These are phyloP conservation scores for Mythimna pallens DNA, from an alignment of 2,888 invertebrate species.

Conservation along the genomic window DNA sequence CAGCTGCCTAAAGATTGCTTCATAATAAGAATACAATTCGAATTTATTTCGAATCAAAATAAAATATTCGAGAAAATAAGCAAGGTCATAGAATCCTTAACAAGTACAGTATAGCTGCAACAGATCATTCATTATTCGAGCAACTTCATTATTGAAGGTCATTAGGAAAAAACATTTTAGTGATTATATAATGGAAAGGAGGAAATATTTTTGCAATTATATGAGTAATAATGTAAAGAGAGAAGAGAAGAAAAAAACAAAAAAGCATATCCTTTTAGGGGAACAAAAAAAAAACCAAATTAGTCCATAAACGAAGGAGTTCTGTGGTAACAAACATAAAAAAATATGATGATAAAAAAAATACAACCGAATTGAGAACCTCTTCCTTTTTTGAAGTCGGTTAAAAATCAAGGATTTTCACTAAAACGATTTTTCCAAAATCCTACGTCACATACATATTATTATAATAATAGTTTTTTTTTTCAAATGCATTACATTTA, in stretches of 20 bases:
- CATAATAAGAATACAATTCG: conserved; percentile 7
- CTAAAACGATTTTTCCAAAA: not conserved
- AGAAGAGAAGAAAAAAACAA: too few relatives aligned
- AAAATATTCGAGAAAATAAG: conserved; percentile 9
- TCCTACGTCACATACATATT: not conserved
- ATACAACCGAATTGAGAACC: too few relatives aligned
- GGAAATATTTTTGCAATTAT: not conserved
- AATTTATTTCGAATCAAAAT: conserved; percentile 3
- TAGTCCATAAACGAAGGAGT: too few relatives aligned
- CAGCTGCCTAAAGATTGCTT: conserved; percentile 12
- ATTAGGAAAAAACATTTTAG: not conserved
- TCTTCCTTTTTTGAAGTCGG: too few relatives aligned
- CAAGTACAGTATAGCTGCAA: conserved; percentile 6
- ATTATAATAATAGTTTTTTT: conserved; percentile 17
- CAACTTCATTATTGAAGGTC: not conserved
- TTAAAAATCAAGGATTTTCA: not conserved
- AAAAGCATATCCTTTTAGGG: too few relatives aligned
- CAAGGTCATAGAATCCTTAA: not conserved
- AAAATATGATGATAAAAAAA: too few relatives aligned
- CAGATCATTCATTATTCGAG: conserved; percentile 46
- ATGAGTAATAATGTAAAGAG: too few relatives aligned
- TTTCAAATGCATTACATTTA: not conserved
- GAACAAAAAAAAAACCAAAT: too few relatives aligned
- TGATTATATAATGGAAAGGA: not conserved
- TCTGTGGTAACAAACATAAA: too few relatives aligned